Evolutionary conservation across 2,113 vertebrate species (phyloP).

Genomic region (Chionomys nivalis): DNA sequence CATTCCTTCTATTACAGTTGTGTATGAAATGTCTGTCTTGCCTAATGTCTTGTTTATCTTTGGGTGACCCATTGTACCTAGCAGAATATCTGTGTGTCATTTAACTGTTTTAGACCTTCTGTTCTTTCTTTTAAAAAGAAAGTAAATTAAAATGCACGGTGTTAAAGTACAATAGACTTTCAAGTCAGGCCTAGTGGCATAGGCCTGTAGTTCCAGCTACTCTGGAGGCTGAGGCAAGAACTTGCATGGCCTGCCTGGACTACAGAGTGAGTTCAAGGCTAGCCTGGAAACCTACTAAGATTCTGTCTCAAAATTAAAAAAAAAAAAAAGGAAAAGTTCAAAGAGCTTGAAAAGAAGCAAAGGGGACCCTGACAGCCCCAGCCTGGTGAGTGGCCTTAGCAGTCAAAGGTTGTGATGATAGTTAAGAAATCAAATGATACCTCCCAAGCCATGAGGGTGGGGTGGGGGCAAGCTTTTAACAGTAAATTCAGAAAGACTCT

Average conservation of each 20-base stretch:
- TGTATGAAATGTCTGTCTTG: constrained; percentile 53
- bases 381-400: no score
- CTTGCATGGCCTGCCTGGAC: not conserved
- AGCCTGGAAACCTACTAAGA: not conserved
- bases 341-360: not conserved
- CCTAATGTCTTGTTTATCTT: constrained; percentile 61
- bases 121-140: constrained; percentile 5
- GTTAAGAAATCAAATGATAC: not conserved
- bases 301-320: not conserved
- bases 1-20: constrained; percentile 52
- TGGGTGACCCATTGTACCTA: not conserved
- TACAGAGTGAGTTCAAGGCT: not conserved
- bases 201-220: not conserved
- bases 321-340: not conserved
- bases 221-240: not conserved
- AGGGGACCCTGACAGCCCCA: fast-evolving
- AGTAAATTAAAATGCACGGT: not conserved
- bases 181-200: not conserved
- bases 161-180: not conserved
- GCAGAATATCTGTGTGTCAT: not conserved
- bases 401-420: not conserved
- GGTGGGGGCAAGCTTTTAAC: not conserved
- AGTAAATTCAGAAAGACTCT: not conserved
- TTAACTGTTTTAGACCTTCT: constrained; percentile 2
- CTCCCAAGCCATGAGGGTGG: not conserved